Evolutionary conservation across 2,888 invertebrate genomes (phyloP).

Genomic region (Synergus japonicus): DNA sequence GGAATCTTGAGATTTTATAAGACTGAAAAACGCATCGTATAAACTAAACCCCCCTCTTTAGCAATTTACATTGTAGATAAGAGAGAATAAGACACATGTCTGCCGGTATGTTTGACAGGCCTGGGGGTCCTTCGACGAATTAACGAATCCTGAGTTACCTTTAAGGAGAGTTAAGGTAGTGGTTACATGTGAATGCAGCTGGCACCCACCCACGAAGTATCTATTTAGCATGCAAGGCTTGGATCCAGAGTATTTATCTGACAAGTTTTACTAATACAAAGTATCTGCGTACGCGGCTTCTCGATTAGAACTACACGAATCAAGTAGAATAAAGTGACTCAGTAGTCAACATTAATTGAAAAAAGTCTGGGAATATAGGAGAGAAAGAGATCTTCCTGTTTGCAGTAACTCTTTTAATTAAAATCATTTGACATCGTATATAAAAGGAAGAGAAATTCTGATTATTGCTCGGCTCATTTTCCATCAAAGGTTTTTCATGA

Average conservation of each 20-base stretch:
- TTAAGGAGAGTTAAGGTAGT: constrained; percentile 48
- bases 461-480: not conserved
- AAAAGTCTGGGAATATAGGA: too few species aligned
- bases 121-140: constrained; percentile 63
- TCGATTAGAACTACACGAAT: constrained; percentile 72
- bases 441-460: not conserved
- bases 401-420: not conserved
- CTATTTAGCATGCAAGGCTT: constrained; percentile 73
- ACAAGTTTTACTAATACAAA: constrained; percentile 74
- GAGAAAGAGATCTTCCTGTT: not conserved
- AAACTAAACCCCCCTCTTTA: constrained; percentile 18
- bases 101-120: constrained; percentile 21
- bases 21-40: not conserved
- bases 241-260: constrained; percentile 69
- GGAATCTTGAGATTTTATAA: not conserved
- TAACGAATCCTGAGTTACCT: constrained; percentile 62
- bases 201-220: constrained; percentile 73
- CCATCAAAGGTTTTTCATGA: not conserved
- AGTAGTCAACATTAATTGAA: too few species aligned
- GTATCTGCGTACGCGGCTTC: constrained; percentile 61
- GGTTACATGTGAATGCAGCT: constrained; percentile 59
- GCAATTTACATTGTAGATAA: constrained; percentile 36
- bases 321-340: constrained; percentile 58
- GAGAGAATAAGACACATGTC: not conserved
- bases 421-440: not conserved